phyloP scores from a whole-genome alignment of 2,888 invertebrate species.

The Agrochola lota region DNA sequence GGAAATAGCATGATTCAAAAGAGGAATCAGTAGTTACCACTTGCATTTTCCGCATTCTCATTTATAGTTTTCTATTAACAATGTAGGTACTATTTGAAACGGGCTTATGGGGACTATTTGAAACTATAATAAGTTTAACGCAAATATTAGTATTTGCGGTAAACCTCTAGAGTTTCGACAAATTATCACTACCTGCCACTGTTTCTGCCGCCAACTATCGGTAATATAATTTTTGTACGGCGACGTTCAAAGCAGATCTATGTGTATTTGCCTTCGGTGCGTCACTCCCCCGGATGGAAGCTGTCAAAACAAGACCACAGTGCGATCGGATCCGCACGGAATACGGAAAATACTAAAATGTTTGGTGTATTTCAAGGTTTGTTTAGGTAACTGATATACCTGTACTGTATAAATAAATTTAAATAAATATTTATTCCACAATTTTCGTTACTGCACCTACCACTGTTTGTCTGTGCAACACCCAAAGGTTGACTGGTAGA shows the following conservation, averaged over 20 bases:
- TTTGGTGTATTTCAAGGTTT: constrained; percentile 7
- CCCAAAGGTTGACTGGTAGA: background rate
- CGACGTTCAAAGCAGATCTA: background rate
- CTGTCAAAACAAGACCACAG: constrained; percentile 48
- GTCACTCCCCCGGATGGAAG: constrained; percentile 16
- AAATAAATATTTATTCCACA: background rate
- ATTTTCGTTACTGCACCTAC: background rate
- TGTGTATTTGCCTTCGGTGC: constrained; percentile 27
- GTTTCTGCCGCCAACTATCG: background rate
- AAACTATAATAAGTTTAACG: too few relatives aligned
- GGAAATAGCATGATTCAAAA: background rate
- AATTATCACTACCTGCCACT: background rate
- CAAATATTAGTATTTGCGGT: background rate
- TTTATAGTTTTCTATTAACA: background rate
- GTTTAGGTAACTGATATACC: background rate
- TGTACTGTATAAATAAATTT: background rate
- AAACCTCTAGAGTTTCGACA: background rate
- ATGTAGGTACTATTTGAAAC: too few relatives aligned
- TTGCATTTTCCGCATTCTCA: background rate
- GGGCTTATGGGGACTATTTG: too few relatives aligned
- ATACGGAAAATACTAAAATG: constrained; percentile 14
- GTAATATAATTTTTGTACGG: background rate
- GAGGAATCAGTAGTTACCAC: background rate
- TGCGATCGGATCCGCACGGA: background rate
- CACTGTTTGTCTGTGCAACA: background rate